Base-by-base conservation (phyloP, 1,140 invertebrate species). In the Eciton burchellii region DNA sequence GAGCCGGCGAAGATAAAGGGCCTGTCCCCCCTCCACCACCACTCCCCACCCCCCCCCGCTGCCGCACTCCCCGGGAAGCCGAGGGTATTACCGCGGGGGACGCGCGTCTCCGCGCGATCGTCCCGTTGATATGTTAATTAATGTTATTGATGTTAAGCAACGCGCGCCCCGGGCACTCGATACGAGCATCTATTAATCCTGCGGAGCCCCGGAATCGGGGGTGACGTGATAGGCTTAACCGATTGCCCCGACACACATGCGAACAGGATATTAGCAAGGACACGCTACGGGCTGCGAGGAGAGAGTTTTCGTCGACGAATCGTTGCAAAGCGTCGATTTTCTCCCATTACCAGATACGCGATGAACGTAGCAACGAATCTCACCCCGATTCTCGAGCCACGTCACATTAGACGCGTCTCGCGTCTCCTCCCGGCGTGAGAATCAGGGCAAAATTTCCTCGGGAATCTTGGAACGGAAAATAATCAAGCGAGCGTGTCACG, bases 71-170 rank as follows among this genome's bases (percentile, higher is more conserved):
- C 60, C 14, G 47, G 62, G 49, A 49, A 29, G 35, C n/a, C 60
- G 29, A 83, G 79, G 82, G 72, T 66, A 76, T 82, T 74, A 57
- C 66, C 63, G 62, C 77, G 21, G 52, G n/a, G 47, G 60, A 85
- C 74, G 79, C 76, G 62, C 63, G 74, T 87, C 84, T 83, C 62
- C 57, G n/a, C 57, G n/a, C 49, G 82, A 84, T 82, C 83, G 84
- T 84, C 85, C 83, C 76, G 72, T 82, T 88, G 84, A 90, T 89
- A 90, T 88, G 88, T 88, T 91, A 90, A 91, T 91, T 90, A 91
- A 90, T 77, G 79, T 89, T 89, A 91, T 91, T 88, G 88, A 86
- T 87, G 85, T 81, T 81, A 59, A 79, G 74, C 21, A 77, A 68
- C n/a, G 70, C 35, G 26, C 43, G 56, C 29, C 26, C 12, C 43